Evolutionary conservation across 2,888 invertebrate genomes (phyloP).

Genomic region (Chirona hameri): DNA sequence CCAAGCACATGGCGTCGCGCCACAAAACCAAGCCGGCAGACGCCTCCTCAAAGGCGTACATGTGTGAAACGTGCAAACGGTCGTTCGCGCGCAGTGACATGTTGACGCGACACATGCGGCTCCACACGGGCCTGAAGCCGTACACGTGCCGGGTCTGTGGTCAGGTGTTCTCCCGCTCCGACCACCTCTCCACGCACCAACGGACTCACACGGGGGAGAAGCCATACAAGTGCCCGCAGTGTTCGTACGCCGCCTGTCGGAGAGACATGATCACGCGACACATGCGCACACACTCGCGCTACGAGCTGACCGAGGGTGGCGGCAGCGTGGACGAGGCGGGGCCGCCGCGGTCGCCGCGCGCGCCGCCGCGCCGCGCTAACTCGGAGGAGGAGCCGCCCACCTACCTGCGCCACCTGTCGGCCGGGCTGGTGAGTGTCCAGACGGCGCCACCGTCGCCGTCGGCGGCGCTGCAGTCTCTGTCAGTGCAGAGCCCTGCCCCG

Average conservation of each 20-base stretch:
- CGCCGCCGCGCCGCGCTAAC: slow-evolving; percentile 24
- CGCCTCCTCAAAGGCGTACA: slow-evolving; percentile 76
- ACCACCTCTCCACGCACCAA: slow-evolving; percentile 96
- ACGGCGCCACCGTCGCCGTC: slow-evolving; percentile 42
- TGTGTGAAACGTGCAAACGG: slow-evolving; percentile 89
- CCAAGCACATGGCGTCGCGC: slow-evolving; percentile 95
- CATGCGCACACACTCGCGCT: slow-evolving; percentile 86
- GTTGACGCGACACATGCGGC: slow-evolving; percentile 95
- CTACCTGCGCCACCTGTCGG: slow-evolving; percentile 39
- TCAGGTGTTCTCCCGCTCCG: slow-evolving; percentile 95
- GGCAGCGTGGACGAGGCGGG: slow-evolving; percentile 34
- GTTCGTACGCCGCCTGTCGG: slow-evolving; percentile 96
- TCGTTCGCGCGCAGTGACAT: slow-evolving; percentile 96
- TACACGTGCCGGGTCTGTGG: slow-evolving; percentile 94
- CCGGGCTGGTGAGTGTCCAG: neutral
- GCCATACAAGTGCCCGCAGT: slow-evolving; percentile 95
- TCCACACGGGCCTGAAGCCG: slow-evolving; percentile 96
- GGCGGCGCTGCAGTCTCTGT: slow-evolving; percentile 41
- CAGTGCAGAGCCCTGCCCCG: slow-evolving; percentile 42
- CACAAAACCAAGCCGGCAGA: slow-evolving; percentile 67
- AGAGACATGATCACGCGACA: slow-evolving; percentile 99
- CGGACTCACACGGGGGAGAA: slow-evolving; percentile 98
- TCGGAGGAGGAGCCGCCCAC: slow-evolving; percentile 33
- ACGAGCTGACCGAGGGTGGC: slow-evolving; percentile 50
- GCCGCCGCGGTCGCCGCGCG: slow-evolving; percentile 13